phyloP scores from a whole-genome alignment of 2,797 vertebrate species.

The Dicrostonyx torquatus region DNA sequence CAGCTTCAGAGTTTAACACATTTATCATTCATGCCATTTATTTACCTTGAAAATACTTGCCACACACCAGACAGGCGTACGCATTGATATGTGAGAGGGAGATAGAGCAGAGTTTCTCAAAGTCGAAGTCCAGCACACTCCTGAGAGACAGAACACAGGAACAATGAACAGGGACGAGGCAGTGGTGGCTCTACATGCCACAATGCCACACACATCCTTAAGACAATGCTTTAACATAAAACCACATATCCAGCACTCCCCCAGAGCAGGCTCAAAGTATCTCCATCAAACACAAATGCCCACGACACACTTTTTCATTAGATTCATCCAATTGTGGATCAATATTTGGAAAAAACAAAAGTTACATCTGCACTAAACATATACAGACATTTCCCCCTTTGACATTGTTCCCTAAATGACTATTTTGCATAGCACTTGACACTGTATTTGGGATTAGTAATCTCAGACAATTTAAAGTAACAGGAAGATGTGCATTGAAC shows the following conservation, averaged over 20 bases:
- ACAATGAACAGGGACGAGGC: background rate
- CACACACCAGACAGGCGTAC: slow-evolving; percentile 97
- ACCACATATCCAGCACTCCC: background rate
- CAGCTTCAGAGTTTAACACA: background rate
- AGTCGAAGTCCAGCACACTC: slow-evolving; percentile 98
- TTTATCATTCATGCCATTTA: background rate
- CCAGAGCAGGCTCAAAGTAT: background rate
- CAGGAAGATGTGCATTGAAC: background rate
- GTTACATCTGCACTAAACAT: background rate
- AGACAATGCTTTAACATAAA: background rate
- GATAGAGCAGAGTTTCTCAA: slow-evolving; percentile 98
- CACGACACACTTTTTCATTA: background rate
- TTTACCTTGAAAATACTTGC: slow-evolving; percentile 98
- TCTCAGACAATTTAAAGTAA: background rate
- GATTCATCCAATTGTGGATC: background rate
- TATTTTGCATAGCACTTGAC: background rate
- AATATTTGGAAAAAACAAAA: background rate
- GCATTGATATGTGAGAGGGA: slow-evolving; percentile 98
- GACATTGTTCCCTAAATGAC: background rate
- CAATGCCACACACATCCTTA: background rate
- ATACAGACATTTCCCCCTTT: background rate
- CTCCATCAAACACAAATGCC: background rate
- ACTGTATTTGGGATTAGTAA: background rate
- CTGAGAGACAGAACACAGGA: slow-evolving; percentile 81
- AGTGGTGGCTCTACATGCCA: background rate